These are phyloP conservation scores for Anarhynchus alexandrinus DNA, from an alignment of 2,113 vertebrate genomes.

Conservation along the genomic window DNA sequence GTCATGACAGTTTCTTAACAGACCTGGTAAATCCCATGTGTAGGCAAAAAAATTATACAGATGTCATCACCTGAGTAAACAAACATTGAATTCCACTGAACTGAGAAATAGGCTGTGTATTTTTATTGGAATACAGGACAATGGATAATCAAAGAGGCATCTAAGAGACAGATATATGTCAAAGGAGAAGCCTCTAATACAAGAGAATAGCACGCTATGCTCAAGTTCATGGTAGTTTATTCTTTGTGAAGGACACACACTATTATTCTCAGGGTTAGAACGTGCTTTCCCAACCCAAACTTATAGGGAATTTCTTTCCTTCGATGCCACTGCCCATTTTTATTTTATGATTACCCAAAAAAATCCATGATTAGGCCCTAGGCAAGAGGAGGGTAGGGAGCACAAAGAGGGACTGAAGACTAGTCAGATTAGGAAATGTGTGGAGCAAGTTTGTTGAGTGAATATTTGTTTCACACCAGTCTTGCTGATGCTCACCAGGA, in stretches of 20 bases:
- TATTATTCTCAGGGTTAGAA: neutral
- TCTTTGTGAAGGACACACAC: neutral
- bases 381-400: neutral
- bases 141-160: neutral
- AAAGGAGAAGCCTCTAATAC: neutral
- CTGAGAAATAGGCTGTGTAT: neutral
- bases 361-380: neutral
- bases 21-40: neutral
- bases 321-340: neutral
- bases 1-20: neutral
- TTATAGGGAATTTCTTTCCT: neutral
- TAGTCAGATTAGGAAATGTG: neutral
- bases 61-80: neutral
- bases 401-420: neutral
- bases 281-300: neutral
- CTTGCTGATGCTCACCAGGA: neutral
- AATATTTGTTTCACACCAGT: neutral
- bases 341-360: neutral
- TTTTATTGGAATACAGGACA: neutral
- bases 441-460: neutral
- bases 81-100: neutral
- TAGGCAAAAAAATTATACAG: neutral
- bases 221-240: neutral
- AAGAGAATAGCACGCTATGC: neutral
- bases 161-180: neutral